Base-by-base conservation (phyloP, 2,797 vertebrate species). In the Salarias fasciatus region DNA sequence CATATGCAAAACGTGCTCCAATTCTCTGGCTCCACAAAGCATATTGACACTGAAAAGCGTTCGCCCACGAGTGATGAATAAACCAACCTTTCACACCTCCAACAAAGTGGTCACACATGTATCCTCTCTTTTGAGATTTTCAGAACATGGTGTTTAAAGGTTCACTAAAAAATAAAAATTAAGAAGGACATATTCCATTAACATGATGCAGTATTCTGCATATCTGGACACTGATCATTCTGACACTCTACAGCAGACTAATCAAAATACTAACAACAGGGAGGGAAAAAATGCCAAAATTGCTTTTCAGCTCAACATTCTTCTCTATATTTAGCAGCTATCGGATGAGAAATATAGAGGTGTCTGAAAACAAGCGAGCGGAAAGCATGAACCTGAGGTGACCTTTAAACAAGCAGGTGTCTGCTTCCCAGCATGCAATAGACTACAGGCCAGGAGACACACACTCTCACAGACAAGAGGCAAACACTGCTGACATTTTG, bases 71-170 rank as follows among this genome's bases (percentile, higher is more conserved):
- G 13, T 48, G 57, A 33, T 10, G 0, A 41, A 44, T 49, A 40
- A 62, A 52, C 51, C 14, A 46, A 46, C 33, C 46, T 56, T 50
- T 50, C 11, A 55, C 46, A 24, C 11, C 33, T 30, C 18, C 2
- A n/a, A 47, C 12, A 7, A 12, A 33, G 24, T 38, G 24, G 11
- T 9, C n/a, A 38, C 9, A 7, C 4, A n/a, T 54, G 54, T 54
- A 10, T n/a, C n/a, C 8, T 15, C 9, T 33, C n/a, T 3, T 7
- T 4, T 5, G 6, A 6, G 38, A 14, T 24, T 24, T 24, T 24
- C n/a, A n/a, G n/a, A n/a, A n/a, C n/a, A n/a, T n/a, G n/a, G n/a
- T n/a, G n/a, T n/a, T n/a, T n/a, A 3, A 3, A 24, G 18, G 24
- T 24, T 24, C 2, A 24, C 18, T 24, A 2, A 24, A 24, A 24